These are phyloP conservation scores for Limnephilus rhombicus DNA, from an alignment of 2,888 invertebrate species.

Conservation along the genomic window DNA sequence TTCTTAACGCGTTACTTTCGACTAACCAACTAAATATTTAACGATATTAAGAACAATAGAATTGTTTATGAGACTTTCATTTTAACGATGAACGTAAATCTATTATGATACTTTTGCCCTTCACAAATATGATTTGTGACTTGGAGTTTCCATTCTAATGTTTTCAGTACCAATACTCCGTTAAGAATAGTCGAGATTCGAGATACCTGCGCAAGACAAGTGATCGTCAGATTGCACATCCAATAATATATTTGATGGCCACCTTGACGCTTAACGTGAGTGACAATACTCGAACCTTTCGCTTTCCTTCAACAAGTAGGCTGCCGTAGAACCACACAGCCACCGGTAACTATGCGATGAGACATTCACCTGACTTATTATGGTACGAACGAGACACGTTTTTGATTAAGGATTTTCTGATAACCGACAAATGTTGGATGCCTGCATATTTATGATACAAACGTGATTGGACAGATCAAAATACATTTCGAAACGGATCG, in stretches of 20 bases:
- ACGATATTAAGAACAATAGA: conserved; percentile 15
- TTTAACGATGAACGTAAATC: conserved; percentile 13
- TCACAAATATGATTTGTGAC: conserved; percentile 6
- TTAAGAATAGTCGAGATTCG: not conserved
- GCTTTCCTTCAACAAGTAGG: conserved; percentile 44
- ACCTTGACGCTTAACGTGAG: conserved; percentile 10
- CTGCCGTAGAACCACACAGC: not conserved
- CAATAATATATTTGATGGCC: not conserved
- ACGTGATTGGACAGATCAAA: conserved; percentile 34
- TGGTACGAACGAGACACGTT: conserved; percentile 36
- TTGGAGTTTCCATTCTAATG: conserved; percentile 34
- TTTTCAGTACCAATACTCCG: not conserved
- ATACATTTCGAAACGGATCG: not conserved
- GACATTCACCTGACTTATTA: conserved; percentile 43
- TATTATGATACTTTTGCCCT: conserved; percentile 32
- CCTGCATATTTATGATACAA: conserved; percentile 37
- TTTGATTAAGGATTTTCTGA: conserved; percentile 39
- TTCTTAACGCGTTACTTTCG: conserved; percentile 16
- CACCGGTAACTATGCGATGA: not conserved
- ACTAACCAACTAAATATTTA: not conserved
- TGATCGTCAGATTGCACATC: conserved; percentile 28
- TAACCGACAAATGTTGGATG: not conserved
- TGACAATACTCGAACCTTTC: conserved; percentile 48
- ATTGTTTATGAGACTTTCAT: conserved; percentile 24
- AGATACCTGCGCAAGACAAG: not conserved